Conservation (phyloP, 1,140 invertebrate species). For the Drosophila bocqueti region DNA sequence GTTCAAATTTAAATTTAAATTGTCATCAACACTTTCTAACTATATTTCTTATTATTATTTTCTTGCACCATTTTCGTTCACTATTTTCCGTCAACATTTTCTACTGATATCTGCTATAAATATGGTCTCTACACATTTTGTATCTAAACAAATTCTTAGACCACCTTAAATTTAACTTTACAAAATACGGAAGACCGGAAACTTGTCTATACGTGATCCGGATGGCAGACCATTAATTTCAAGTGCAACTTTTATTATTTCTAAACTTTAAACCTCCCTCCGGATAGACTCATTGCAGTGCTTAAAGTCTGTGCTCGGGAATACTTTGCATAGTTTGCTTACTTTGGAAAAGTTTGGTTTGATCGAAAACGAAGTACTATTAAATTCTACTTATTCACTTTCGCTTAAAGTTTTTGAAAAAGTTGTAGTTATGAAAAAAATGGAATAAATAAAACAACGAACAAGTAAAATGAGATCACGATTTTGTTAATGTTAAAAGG, state of each 20-base stretch:
- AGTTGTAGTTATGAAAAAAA: background rate
- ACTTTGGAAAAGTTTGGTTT: conserved; percentile 25
- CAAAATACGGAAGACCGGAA: background rate
- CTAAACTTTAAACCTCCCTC: background rate
- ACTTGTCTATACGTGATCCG: conserved; percentile 17
- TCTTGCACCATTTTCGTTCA: no score
- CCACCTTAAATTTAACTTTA: background rate
- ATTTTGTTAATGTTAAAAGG: background rate
- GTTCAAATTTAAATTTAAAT: no score
- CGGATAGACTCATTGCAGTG: background rate
- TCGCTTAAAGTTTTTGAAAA: no score
- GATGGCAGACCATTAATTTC: no score
- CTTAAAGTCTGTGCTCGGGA: background rate
- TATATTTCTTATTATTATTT: no score
- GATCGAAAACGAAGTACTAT: conserved; percentile 25
- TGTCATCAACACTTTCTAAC: no score
- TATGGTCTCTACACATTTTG: background rate
- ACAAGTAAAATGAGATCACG: background rate
- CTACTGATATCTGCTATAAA: background rate
- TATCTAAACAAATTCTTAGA: background rate
- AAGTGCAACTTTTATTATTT: conserved; percentile 3
- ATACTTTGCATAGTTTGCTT: conserved; percentile 8
- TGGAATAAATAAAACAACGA: background rate
- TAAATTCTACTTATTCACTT: conserved; percentile 7
- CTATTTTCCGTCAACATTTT: background rate